These are phyloP conservation scores for Anguilla obscura DNA, from an alignment of 2,797 vertebrate genomes.

Conservation along the genomic window DNA sequence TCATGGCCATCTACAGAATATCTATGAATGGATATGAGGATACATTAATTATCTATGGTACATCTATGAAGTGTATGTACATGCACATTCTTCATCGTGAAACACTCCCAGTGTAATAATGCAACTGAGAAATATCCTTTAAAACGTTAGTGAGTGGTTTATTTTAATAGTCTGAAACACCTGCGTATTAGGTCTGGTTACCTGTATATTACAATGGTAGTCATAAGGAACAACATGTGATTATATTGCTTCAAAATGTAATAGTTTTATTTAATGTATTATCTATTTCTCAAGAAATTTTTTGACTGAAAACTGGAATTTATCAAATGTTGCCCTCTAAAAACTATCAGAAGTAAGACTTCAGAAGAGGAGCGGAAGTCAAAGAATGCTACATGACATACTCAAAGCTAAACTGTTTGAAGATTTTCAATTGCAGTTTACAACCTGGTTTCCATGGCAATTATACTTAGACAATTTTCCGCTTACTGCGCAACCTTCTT, in stretches of 20 bases:
- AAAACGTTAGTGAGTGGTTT: too few species aligned
- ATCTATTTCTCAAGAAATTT: not conserved
- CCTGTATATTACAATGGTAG: not conserved
- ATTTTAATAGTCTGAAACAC: too few species aligned
- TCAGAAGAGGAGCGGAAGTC: not conserved
- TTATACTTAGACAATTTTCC: not conserved
- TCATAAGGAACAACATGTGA: not conserved
- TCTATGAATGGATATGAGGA: too few species aligned
- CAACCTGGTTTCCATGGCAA: not conserved
- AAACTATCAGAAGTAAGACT: not conserved
- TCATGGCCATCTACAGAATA: too few species aligned
- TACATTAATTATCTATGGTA: too few species aligned
- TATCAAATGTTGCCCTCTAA: not conserved
- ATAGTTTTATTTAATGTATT: not conserved
- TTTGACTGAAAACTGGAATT: not conserved
- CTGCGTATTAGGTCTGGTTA: too few species aligned
- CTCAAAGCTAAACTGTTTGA: not conserved
- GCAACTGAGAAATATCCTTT: too few species aligned
- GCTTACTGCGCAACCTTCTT: not conserved
- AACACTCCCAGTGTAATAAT: too few species aligned
- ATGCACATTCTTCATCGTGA: too few species aligned
- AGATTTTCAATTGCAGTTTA: not conserved
- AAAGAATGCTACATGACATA: not conserved
- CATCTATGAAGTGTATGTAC: too few species aligned
- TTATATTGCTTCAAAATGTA: not conserved